Evolutionary conservation across 2,113 vertebrate species (phyloP).

Genomic region (Psittacula cyanocephala): DNA sequence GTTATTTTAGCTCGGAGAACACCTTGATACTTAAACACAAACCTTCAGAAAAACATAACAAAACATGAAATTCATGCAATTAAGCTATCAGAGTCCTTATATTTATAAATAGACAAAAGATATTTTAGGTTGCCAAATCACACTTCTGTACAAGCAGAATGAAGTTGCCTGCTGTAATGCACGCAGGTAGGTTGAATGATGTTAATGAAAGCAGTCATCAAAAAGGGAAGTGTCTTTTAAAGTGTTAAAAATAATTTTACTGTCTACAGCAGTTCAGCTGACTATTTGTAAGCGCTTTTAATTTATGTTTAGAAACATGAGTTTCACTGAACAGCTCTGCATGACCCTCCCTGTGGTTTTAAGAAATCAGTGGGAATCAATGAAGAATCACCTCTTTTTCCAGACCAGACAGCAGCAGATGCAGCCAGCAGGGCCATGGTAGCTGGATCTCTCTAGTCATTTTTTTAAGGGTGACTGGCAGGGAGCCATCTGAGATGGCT

Average conservation of each 20-base stretch:
- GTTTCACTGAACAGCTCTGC: background rate
- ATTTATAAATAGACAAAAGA: background rate
- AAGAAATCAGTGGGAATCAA: background rate
- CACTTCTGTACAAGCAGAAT: background rate
- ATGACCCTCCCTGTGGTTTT: background rate
- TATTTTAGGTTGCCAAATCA: background rate
- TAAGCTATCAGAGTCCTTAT: background rate
- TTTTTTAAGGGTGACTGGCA: slow-evolving; percentile 6
- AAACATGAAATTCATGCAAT: background rate
- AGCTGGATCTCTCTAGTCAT: background rate
- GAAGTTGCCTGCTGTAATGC: background rate
- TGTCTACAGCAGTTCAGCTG: background rate
- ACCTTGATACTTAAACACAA: background rate
- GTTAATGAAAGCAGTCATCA: background rate
- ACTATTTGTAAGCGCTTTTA: background rate
- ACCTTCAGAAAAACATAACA: background rate
- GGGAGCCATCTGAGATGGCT: background rate
- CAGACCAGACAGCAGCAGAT: background rate
- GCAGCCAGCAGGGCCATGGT: background rate
- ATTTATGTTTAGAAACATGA: background rate
- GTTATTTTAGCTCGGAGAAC: background rate
- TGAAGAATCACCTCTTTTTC: background rate
- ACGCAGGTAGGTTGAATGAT: background rate
- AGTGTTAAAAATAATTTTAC: background rate
- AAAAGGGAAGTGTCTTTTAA: background rate